Percentiles rank a stretch among this genome's conserved stretches.
phyloP scores from a whole-genome alignment of 2,888 invertebrate species.

The Dilophus febrilis region DNA sequence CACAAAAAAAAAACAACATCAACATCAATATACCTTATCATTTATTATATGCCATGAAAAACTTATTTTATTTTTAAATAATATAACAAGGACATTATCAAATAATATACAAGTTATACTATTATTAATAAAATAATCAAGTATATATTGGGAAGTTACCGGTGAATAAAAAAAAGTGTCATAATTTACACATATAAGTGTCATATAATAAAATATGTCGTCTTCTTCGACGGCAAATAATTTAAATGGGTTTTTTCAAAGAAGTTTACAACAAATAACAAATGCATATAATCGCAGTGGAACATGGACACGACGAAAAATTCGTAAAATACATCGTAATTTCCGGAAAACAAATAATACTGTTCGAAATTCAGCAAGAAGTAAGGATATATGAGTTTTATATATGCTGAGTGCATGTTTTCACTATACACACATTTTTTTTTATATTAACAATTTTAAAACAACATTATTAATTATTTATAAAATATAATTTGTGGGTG shows the following conservation, averaged over 20 bases:
- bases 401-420: constrained; percentile 1
- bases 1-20: too few relatives aligned
- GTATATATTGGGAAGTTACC: too few relatives aligned
- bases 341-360: constrained; percentile 8
- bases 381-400: constrained; percentile 5
- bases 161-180: too few relatives aligned
- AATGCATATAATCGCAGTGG: constrained; percentile 8
- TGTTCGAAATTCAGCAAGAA: constrained; percentile 2
- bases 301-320: constrained; percentile 8
- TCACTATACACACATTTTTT: neutral
- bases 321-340: constrained; percentile 9
- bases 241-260: constrained; percentile 3
- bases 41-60: too few relatives aligned
- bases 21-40: too few relatives aligned
- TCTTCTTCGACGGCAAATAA: constrained; percentile 6
- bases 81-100: too few relatives aligned
- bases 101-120: too few relatives aligned
- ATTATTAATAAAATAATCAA: too few relatives aligned
- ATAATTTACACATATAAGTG: neutral
- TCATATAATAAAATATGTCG: constrained; percentile 2
- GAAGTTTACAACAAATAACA: constrained; percentile 12
- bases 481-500: too few relatives aligned
- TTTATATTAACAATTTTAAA: too few relatives aligned
- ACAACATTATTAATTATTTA: too few relatives aligned
- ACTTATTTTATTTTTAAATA: too few relatives aligned